phyloP scores from a whole-genome alignment of 2,113 vertebrate species.

The Bothrops jararaca region DNA sequence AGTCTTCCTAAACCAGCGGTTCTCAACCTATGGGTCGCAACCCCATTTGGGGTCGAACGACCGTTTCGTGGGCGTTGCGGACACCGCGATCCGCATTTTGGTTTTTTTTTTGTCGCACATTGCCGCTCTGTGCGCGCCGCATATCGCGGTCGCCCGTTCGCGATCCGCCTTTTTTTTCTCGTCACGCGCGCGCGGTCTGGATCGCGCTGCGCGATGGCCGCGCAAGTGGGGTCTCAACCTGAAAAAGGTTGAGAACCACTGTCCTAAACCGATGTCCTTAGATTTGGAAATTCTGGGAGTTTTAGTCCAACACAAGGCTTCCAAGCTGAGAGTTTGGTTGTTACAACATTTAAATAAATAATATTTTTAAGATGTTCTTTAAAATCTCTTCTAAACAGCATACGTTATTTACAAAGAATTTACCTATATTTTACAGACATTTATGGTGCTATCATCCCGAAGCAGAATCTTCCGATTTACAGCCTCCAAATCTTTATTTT shows the following conservation, averaged over 20 bases:
- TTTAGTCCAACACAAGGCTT: neutral
- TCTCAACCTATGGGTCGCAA: too few relatives aligned
- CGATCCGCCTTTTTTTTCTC: too few relatives aligned
- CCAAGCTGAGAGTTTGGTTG: neutral
- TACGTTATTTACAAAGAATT: conserved; percentile 21
- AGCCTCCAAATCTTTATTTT: conserved; percentile 85
- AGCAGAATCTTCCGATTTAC: conserved; percentile 93
- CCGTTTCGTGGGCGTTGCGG: too few relatives aligned
- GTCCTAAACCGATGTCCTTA: neutral
- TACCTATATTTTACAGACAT: conserved; percentile 75
- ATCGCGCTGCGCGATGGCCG: too few relatives aligned
- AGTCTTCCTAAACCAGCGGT: neutral
- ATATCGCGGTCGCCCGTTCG: too few relatives aligned
- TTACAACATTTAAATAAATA: neutral
- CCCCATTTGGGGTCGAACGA: too few relatives aligned
- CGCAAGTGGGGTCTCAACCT: too few relatives aligned
- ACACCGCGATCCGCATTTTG: too few relatives aligned
- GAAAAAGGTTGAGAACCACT: too few relatives aligned
- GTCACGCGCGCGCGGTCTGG: too few relatives aligned
- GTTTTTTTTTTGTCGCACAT: too few relatives aligned
- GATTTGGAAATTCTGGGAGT: neutral
- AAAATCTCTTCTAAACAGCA: neutral
- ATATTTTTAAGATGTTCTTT: neutral
- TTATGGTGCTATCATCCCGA: conserved; percentile 90
- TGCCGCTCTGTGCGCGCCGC: too few relatives aligned